Conservation (phyloP, 2,113 vertebrate genomes). For the Prietella phreatophila region DNA sequence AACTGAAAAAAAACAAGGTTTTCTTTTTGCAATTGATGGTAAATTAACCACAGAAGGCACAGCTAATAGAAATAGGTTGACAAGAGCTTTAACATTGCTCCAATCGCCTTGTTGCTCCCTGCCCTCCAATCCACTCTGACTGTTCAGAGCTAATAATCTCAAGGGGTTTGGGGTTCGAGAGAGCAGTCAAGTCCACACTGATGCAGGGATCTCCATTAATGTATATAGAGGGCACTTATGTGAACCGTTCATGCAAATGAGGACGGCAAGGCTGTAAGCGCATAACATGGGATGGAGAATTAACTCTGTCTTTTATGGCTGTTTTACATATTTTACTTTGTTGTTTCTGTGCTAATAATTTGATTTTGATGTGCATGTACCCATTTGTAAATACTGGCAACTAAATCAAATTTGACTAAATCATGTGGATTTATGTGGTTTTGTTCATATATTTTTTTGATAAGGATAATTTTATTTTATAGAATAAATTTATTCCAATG, state of each 20-base stretch:
- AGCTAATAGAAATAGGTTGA: background rate
- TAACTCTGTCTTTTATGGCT: too few relatives aligned
- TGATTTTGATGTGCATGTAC: background rate
- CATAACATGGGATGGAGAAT: background rate
- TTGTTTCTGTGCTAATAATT: background rate
- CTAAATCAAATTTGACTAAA: background rate
- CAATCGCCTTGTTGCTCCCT: background rate
- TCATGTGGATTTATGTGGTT: background rate
- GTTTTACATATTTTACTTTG: background rate
- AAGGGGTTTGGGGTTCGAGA: background rate
- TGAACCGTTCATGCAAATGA: background rate
- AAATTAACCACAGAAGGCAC: slow-evolving; percentile 4
- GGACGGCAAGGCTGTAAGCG: background rate
- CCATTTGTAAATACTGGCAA: background rate
- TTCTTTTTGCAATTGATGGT: background rate
- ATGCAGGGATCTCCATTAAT: background rate
- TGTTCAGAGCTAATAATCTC: slow-evolving; percentile 8
- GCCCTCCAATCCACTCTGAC: background rate
- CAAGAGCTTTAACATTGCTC: background rate
- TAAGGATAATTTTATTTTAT: background rate
- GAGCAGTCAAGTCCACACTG: background rate
- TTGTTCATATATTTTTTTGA: background rate
- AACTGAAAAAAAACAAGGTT: background rate
- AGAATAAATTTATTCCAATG: background rate
- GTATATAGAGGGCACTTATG: slow-evolving; percentile 11